These are phyloP conservation scores for Limnothrissa miodon DNA, from an alignment of 2,113 vertebrate species.

Conservation along the genomic window DNA sequence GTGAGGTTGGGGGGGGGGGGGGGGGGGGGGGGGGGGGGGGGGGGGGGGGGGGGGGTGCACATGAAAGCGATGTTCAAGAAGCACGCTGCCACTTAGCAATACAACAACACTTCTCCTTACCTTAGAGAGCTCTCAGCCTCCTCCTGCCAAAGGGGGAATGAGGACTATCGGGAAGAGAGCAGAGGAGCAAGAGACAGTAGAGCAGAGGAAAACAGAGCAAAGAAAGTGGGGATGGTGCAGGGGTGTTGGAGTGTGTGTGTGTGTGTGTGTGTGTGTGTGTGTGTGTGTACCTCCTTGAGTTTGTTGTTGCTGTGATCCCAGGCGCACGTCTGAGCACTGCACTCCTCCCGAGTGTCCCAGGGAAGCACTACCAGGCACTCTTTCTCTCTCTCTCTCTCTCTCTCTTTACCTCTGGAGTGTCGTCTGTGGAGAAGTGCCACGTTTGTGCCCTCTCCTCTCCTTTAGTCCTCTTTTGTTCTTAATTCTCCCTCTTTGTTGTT, in stretches of 20 bases:
- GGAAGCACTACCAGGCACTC: not conserved
- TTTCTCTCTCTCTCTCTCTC: too few species aligned
- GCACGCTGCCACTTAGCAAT: slow-evolving; percentile 11
- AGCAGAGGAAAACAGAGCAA: not conserved
- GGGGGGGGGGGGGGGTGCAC: not conserved
- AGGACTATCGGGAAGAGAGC: not conserved
- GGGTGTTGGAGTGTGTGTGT: not conserved
- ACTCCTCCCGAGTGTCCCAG: slow-evolving; percentile 1
- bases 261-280: too few species aligned
- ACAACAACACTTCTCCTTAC: slow-evolving; percentile 10
- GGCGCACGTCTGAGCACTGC: not conserved
- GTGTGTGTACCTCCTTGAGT: not conserved
- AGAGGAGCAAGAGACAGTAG: not conserved
- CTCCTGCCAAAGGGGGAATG: not conserved
- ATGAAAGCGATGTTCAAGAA: slow-evolving; percentile 1
- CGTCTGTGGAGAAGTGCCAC: not conserved
- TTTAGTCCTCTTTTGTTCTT: not conserved
- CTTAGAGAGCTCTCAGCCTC: not conserved
- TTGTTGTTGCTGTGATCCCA: not conserved
- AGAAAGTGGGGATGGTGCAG: not conserved
- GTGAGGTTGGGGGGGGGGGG: not conserved
- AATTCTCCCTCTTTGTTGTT: slow-evolving; percentile 11
- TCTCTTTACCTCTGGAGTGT: not conserved
- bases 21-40: not conserved
- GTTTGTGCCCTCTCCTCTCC: not conserved